Base-by-base conservation (phyloP, 1,140 invertebrate genomes). In the Dreissena polymorpha region DNA sequence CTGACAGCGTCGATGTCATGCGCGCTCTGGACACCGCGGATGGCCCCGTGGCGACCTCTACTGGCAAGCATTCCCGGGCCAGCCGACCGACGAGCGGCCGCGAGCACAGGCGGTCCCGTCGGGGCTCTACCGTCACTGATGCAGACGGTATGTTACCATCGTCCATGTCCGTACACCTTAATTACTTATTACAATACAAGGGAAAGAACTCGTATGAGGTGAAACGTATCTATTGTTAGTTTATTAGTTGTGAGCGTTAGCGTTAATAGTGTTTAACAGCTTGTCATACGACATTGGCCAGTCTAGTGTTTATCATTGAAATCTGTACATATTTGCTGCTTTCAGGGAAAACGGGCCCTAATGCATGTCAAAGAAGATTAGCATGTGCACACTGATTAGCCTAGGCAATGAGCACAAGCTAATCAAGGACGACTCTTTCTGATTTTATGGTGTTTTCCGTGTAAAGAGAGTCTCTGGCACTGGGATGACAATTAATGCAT, bases 1-100 rank as follows among this genome's bases (percentile, higher is more conserved):
- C n/a, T 63, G 23, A 75, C 23, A 72, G 57, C 49, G 21, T 64
- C 21, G 60, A 50, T 18, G 68, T 76, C n/a, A 29, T 53, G 10
- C 16, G 21, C 16, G 29, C 65, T 2, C 49, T 78, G 3, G 69
- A 74, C 27, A 39, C 72, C 5, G 63, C 68, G 6, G 72, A 75
- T 10, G 72, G 81, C 14, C 72, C 73, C 1, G 50, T 69, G 5
- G 67, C 81, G 14, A 83, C 81, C 53, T 83, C 81, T 10, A 77
- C 74, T 18, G 73, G 73, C 29, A 76, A 76, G 18, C 65, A 83
- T 64, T 77, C 74, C 2, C 39, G 74, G 23, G 49, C 81, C 18
- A 76, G 73, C 51, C 50, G 81, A 23, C 81, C 73, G 3, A 53
- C 64, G 8, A 77, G 74, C 49, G 81, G 27, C 29, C 50, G 64